Evolutionary conservation across 2,888 invertebrate genomes (phyloP), one percentile per base, ranked within the genome.

Genomic region (Pseudococcus jackbeardsleyi): DNA sequence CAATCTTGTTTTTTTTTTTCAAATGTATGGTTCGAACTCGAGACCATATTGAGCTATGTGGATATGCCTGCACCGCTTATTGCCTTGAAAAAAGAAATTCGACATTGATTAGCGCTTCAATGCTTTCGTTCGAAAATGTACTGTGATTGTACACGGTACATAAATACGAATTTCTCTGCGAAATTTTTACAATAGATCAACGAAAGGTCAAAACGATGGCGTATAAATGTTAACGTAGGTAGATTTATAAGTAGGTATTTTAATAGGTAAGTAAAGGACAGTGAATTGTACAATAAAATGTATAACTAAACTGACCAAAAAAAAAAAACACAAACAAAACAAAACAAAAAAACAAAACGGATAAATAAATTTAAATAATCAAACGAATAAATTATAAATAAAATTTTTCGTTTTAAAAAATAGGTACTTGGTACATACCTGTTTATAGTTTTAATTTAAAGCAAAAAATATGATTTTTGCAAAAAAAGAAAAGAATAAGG

Each of bases 371-470:
- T 64, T 64, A 22, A 64, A 64, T 64, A 64, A 64, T 64, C 64
- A 64, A 64, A 64, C 64, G 22, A 64, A 64, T 64, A 22, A 64
- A 33, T 33, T 33, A 64, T 64, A 22, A 64, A 64, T 64, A 22
- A 64, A 64, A 64, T 64, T 64, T 64, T 72, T 72, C 68, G 68
- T 72, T 72, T 72, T 33, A 33, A 26, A 72, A 72, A 33, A 33
- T 33, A 33, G 26, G 26, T 33, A 33, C 26, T 33, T 33, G 26
- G 26, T 33, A 72, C 26, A 12, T 72, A 72, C 68, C 33, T 15
- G 17, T 12, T 50, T 15, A 15, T n/a, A 2, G 50, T 50, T 50
- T 50, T 50, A 50, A 17, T 50, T 50, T 50, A 12, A 46, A 7
- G 12, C 5, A 7, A 46, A 46, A 12, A 8, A 46, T 1, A 17